Evolutionary conservation across 2,797 vertebrate genomes (phyloP).

Genomic region (Lithobates pipiens): DNA sequence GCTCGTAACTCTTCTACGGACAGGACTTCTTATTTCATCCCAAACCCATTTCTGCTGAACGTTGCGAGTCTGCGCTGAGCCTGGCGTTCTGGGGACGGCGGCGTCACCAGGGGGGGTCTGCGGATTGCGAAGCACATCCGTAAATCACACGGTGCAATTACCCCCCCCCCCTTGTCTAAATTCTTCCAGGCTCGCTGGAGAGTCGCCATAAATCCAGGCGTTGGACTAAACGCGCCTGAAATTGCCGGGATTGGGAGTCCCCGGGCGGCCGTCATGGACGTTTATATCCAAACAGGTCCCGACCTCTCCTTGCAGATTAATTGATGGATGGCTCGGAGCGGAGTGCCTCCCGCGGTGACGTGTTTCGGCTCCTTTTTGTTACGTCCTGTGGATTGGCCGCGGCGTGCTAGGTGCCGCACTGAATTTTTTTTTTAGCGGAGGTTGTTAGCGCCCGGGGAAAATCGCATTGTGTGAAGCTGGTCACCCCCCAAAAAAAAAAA

Average conservation of each 20-base stretch:
- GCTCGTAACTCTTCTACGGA: neutral
- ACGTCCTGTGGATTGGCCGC: neutral
- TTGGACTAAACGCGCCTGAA: neutral
- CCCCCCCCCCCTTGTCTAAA: too few relatives aligned
- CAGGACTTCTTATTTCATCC: neutral
- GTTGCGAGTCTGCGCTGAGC: neutral
- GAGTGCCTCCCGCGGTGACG: neutral
- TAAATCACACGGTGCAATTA: neutral
- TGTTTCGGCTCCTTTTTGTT: neutral
- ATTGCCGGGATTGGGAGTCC: neutral
- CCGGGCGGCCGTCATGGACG: neutral
- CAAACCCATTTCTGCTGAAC: neutral
- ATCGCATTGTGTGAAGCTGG: too few relatives aligned
- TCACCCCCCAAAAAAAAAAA: too few relatives aligned
- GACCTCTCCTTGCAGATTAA: neutral
- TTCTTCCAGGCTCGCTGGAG: neutral
- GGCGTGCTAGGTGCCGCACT: neutral
- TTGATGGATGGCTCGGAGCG: slow-evolving; percentile 17
- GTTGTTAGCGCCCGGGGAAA: too few relatives aligned
- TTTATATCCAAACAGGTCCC: neutral
- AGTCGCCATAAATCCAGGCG: neutral
- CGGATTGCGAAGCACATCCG: neutral
- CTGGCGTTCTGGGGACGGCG: neutral
- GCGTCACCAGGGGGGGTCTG: too few relatives aligned
- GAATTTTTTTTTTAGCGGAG: neutral